Evolutionary conservation across 2,888 invertebrate species (phyloP).

Genomic region (Drosophila multiciliata): DNA sequence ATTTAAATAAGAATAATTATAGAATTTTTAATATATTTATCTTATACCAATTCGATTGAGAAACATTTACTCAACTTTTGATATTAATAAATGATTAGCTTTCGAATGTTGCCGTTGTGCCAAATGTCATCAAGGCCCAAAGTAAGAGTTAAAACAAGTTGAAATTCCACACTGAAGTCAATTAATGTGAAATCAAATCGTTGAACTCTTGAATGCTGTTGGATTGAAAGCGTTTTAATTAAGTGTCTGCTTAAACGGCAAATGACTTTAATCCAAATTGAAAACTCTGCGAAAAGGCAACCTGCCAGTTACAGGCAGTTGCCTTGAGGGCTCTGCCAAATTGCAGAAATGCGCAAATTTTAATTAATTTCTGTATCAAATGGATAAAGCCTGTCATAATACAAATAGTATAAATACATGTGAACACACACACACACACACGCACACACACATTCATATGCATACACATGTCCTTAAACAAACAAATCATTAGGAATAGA

Average conservation of each 20-base stretch:
- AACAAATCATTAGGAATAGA: slow-evolving; percentile 56
- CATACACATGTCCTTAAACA: slow-evolving; percentile 43
- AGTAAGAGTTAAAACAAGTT: neutral
- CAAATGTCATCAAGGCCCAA: neutral
- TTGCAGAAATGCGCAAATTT: slow-evolving; percentile 54
- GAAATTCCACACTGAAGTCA: neutral
- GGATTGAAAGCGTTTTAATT: slow-evolving; percentile 5
- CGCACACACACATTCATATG: neutral
- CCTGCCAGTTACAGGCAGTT: slow-evolving; percentile 27
- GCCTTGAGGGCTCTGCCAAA: slow-evolving; percentile 31
- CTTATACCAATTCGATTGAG: neutral
- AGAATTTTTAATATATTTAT: neutral
- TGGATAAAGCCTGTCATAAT: slow-evolving; percentile 67
- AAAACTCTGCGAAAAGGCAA: neutral
- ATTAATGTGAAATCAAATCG: slow-evolving; percentile 6
- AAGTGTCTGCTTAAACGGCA: slow-evolving; percentile 10
- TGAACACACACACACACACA: slow-evolving; percentile 7
- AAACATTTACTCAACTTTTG: neutral
- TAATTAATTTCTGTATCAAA: slow-evolving; percentile 72
- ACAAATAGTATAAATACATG: slow-evolving; percentile 53
- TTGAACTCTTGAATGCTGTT: neutral
- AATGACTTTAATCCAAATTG: slow-evolving; percentile 24
- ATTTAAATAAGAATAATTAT: neutral
- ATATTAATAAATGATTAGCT: neutral
- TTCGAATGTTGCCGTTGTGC: neutral